Evolutionary conservation across 2,888 invertebrate species (phyloP).

Genomic region (Endomychus coccineus): DNA sequence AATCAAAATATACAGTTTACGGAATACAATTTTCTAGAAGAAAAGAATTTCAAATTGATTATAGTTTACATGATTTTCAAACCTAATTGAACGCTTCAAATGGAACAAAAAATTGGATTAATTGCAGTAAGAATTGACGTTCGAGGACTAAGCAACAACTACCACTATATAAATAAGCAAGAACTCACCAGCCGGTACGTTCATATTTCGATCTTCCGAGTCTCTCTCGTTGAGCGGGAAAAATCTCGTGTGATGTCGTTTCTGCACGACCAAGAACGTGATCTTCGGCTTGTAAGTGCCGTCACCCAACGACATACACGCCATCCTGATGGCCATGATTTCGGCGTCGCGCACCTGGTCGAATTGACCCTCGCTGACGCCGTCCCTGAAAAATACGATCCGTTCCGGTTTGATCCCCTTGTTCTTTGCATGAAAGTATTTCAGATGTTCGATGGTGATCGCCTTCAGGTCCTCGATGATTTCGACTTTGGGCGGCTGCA

Average conservation of each 20-base stretch:
- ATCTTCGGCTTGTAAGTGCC: conserved; percentile 65
- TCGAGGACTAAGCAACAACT: too few species aligned
- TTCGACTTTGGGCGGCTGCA: conserved; percentile 69
- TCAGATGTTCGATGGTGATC: conserved; percentile 51
- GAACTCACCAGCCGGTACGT: conserved; percentile 67
- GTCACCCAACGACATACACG: conserved; percentile 49
- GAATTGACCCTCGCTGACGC: conserved; percentile 84
- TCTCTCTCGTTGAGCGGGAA: conserved; percentile 43
- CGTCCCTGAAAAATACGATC: conserved; percentile 76
- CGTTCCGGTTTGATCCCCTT: conserved; percentile 50
- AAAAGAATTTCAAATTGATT: background rate
- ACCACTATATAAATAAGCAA: too few species aligned
- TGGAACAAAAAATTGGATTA: too few species aligned
- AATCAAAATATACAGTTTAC: too few species aligned
- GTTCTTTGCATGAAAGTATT: conserved; percentile 47
- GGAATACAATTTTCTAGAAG: too few species aligned
- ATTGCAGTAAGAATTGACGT: background rate
- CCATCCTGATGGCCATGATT: conserved; percentile 57
- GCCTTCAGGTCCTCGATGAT: conserved; percentile 66
- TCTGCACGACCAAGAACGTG: conserved; percentile 91
- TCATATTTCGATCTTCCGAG: conserved; percentile 54
- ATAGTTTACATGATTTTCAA: too few species aligned
- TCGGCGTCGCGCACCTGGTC: conserved; percentile 59
- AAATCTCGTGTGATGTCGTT: conserved; percentile 86
- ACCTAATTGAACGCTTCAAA: too few species aligned